These are phyloP conservation scores for Bujurquina vittata DNA, from an alignment of 2,113 vertebrate genomes.

Conservation along the genomic window DNA sequence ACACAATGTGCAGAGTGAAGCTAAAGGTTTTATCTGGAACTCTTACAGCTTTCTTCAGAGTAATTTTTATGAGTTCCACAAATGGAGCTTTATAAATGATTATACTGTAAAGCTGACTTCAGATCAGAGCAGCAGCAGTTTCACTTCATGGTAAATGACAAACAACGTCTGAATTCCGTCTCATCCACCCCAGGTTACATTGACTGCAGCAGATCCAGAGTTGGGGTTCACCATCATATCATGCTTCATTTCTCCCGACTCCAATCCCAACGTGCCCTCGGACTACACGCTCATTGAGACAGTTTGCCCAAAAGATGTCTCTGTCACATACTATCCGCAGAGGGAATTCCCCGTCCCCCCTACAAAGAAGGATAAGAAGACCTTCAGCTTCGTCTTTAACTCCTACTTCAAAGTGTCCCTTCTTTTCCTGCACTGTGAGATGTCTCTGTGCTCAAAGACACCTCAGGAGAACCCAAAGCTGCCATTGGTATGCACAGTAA, in stretches of 20 bases:
- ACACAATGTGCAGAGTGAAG: too few relatives aligned
- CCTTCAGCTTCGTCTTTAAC: conserved; percentile 92
- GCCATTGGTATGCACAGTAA: conserved; percentile 80
- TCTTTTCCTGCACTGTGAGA: conserved; percentile 93
- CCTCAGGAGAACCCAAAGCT: conserved; percentile 71
- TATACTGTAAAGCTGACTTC: neutral
- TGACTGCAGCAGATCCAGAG: conserved; percentile 85
- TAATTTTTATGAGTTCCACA: neutral
- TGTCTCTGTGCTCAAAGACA: conserved; percentile 86
- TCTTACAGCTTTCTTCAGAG: neutral
- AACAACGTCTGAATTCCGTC: conserved; percentile 11
- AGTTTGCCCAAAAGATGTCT: conserved; percentile 92
- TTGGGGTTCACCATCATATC: conserved; percentile 91
- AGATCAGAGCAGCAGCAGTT: neutral
- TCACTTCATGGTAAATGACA: neutral
- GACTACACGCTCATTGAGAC: conserved; percentile 92
- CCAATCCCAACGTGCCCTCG: conserved; percentile 80
- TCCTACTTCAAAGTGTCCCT: conserved; percentile 84
- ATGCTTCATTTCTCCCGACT: conserved; percentile 88
- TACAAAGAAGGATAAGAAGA: conserved; percentile 82
- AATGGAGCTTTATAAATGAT: neutral
- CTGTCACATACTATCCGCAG: conserved; percentile 84
- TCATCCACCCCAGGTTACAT: conserved; percentile 82
- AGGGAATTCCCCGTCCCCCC: conserved; percentile 72
- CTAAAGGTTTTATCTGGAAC: neutral